Percentiles rank a stretch among this genome's conserved stretches.
Conservation (phyloP, 2,888 invertebrate species). For the Scaptodrosophila latifasciaeformis region DNA sequence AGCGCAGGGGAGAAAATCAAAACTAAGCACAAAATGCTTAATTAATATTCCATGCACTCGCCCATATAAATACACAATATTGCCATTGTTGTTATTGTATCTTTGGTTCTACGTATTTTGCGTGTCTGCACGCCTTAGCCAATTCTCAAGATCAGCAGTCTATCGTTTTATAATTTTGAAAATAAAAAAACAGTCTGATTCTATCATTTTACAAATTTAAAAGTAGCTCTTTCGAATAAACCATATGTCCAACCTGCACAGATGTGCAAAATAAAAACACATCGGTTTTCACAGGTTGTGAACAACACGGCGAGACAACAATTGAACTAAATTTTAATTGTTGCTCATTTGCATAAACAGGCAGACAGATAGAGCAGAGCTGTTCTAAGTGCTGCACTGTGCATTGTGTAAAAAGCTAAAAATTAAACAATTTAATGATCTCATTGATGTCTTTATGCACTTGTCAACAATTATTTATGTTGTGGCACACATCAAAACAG, state of each 20-base stretch:
- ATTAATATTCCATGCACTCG: constrained; percentile 70
- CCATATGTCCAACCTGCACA: too few species aligned
- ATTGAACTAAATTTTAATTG: constrained; percentile 61
- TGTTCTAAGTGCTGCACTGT: constrained; percentile 2
- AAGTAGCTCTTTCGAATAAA: too few species aligned
- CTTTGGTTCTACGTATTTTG: constrained; percentile 10
- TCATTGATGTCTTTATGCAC: constrained; percentile 56
- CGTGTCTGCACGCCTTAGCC: too few species aligned
- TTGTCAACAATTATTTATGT: constrained; percentile 36
- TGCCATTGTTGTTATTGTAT: constrained; percentile 30
- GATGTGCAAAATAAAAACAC: too few species aligned
- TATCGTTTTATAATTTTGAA: too few species aligned
- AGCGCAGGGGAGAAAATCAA: constrained; percentile 49
- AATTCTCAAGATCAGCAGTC: too few species aligned
- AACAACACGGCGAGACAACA: constrained; percentile 41
- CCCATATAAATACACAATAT: constrained; percentile 16
- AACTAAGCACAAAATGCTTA: constrained; percentile 60
- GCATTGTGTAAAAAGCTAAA: constrained; percentile 24
- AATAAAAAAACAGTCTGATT: too few species aligned
- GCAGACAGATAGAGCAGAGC: too few species aligned
- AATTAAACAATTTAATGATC: constrained; percentile 47
- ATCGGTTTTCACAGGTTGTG: constrained; percentile 35
- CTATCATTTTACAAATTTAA: too few species aligned
- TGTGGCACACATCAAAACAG: not conserved
- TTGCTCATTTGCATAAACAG: constrained; percentile 51